Percentiles rank a stretch among this genome's conserved stretches.
Conservation (phyloP, 2,113 vertebrate genomes). For the Tamias sibiricus region DNA sequence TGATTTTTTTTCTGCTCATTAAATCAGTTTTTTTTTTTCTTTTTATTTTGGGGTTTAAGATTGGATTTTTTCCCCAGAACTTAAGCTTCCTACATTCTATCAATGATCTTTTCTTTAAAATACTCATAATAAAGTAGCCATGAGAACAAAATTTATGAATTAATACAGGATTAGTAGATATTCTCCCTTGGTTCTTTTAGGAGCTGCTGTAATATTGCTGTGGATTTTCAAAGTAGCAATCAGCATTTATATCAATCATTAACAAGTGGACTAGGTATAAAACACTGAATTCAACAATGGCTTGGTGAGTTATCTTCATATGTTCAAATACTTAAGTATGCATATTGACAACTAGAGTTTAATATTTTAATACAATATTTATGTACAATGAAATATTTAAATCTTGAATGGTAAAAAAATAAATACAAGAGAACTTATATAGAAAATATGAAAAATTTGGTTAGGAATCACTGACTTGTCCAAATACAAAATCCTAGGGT, state of each 20-base stretch:
- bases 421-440: not conserved
- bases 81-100: not conserved
- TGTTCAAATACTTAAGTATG: not conserved
- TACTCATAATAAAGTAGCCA: not conserved
- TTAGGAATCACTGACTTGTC: not conserved
- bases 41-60: conserved; percentile 20
- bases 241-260: not conserved
- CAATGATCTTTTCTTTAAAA: not conserved
- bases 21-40: not conserved
- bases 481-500: not conserved
- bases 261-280: not conserved
- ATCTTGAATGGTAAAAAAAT: not conserved
- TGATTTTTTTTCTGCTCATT: not conserved
- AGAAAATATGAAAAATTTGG: conserved; percentile 18
- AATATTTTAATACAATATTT: not conserved
- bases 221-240: not conserved
- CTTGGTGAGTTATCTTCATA: not conserved
- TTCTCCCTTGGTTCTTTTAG: not conserved
- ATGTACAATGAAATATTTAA: not conserved
- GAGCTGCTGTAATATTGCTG: not conserved
- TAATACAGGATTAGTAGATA: not conserved
- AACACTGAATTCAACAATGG: not conserved
- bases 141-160: not conserved
- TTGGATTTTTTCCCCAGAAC: not conserved
- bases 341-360: not conserved